phyloP scores from a whole-genome alignment of 2,113 vertebrate genomes.

The Telmatochromis sp. region DNA sequence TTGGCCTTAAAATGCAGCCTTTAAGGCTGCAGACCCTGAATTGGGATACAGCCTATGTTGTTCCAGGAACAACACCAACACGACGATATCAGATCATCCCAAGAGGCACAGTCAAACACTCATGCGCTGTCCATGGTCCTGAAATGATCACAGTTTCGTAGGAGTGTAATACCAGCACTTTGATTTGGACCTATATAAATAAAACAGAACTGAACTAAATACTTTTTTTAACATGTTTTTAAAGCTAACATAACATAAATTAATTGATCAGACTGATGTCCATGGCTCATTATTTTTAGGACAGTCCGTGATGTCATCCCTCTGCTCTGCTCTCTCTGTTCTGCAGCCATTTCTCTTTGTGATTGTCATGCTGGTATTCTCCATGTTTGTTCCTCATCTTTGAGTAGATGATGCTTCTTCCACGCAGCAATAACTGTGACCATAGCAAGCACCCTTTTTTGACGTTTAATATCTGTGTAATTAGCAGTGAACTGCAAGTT shows the following conservation, averaged over 20 bases:
- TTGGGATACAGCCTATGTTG: background rate
- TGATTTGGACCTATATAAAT: background rate
- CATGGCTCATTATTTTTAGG: background rate
- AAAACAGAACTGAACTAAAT: background rate
- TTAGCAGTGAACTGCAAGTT: background rate
- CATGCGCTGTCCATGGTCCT: background rate
- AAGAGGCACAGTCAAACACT: background rate
- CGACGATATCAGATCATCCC: background rate
- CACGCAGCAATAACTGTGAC: background rate
- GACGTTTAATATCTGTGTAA: background rate
- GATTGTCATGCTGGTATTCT: background rate
- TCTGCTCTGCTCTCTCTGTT: background rate
- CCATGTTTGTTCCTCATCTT: background rate
- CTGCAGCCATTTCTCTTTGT: background rate
- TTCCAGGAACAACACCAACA: background rate
- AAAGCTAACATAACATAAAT: background rate
- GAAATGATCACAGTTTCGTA: background rate
- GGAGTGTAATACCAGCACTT: background rate
- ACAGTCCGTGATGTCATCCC: background rate
- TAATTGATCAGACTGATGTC: background rate
- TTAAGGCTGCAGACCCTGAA: background rate
- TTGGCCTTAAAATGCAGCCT: fast-evolving
- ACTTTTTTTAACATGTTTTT: background rate
- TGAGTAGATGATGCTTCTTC: background rate
- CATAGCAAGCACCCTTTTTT: background rate